phyloP scores from a whole-genome alignment of 2,888 invertebrate genomes.

The Sicus ferrugineus region DNA sequence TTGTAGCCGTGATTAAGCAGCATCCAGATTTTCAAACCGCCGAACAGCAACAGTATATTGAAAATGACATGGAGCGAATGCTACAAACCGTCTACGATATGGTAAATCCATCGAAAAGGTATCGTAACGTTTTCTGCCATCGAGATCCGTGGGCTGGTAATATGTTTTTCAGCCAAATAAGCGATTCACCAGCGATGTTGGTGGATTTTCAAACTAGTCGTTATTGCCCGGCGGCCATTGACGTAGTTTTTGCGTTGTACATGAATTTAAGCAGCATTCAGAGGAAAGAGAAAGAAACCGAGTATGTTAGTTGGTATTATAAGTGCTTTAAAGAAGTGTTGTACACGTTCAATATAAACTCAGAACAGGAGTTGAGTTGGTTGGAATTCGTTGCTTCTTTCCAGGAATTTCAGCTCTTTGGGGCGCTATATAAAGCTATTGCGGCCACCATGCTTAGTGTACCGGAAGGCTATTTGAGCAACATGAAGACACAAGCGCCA shows the following conservation, averaged over 20 bases:
- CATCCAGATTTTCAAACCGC: constrained; percentile 48
- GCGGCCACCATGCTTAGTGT: constrained; percentile 50
- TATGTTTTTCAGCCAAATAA: constrained; percentile 51
- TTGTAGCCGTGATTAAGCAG: constrained; percentile 46
- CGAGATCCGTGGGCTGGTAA: constrained; percentile 63
- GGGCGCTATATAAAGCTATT: constrained; percentile 49
- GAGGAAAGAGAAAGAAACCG: constrained; percentile 43
- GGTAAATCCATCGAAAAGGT: constrained; percentile 55
- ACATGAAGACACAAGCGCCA: constrained; percentile 37
- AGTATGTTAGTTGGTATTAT: constrained; percentile 49
- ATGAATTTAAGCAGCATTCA: constrained; percentile 50
- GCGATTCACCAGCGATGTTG: constrained; percentile 48
- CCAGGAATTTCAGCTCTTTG: constrained; percentile 52
- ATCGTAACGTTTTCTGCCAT: constrained; percentile 66
- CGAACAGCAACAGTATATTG: constrained; percentile 48
- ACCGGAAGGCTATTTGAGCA: constrained; percentile 48
- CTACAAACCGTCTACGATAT: constrained; percentile 53
- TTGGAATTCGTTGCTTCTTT: constrained; percentile 48
- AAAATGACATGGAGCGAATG: constrained; percentile 48
- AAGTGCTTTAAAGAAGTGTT: constrained; percentile 51
- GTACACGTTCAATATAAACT: constrained; percentile 48
- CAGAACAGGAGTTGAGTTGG: constrained; percentile 41
- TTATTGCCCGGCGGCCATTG: constrained; percentile 59
- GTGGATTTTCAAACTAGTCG: constrained; percentile 61
- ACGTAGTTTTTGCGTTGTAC: constrained; percentile 55